Base-by-base conservation (phyloP, 1,140 invertebrate genomes). In the Leptopilina boulardi region DNA sequence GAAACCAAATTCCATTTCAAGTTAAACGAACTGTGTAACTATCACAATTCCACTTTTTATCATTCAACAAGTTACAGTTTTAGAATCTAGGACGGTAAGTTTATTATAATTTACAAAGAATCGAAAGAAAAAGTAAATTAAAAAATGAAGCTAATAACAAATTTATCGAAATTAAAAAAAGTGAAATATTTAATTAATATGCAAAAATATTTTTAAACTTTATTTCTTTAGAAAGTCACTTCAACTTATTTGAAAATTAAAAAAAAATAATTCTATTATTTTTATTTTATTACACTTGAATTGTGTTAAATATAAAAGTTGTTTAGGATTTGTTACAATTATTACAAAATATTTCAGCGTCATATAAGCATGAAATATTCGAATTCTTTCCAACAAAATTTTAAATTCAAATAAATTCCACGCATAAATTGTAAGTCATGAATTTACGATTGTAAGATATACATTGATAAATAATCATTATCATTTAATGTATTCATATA, bases 401-500 rank as follows among this genome's bases (percentile, higher is more conserved):
- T 66, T 30, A 66, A 66, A 66, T 66, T 66, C 56, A 66, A 66
- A 66, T 30, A 66, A n/a, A 30, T 30, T 66, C 59, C 23, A 34
- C 9, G 59, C 23, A 66, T 66, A 66, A 66, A 66, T 66, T 30
- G 26, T n/a, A 66, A 66, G 13, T 8, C 23, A 15, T n/a, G 26
- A 66, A 66, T 66, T 30, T 66, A 66, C 13, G 10, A 66, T 66
- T 30, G 13, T 30, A 30, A 30, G 26, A 66, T 66, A 30, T 8
- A 34, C 13, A 66, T 34, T 66, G 8, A 66, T 66, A 15, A 66
- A 18, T 51, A 30, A 30, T 30, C 23, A 56, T 56, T 26, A 56
- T 8, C 3, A 30, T 66, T 30, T 26, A 66, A 66, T 13, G 0
- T 66, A 66, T 66, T 66, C 54, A 13, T 23, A 23, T 13, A 4